phyloP scores from a whole-genome alignment of 2,888 invertebrate species.

The Pristionchus maxplancki region DNA sequence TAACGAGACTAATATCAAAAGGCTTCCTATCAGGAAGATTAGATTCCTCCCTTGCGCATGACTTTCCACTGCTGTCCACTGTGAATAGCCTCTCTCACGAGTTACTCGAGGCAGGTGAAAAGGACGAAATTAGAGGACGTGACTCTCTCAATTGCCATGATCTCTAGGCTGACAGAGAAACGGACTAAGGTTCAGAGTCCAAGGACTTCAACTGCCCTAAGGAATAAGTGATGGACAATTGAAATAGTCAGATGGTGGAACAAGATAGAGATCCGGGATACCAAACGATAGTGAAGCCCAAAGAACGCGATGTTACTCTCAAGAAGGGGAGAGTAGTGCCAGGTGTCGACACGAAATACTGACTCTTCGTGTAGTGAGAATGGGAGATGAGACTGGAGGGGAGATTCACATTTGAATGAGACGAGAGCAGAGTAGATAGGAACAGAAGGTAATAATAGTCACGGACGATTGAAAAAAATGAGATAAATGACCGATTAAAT shows the following conservation, averaged over 20 bases:
- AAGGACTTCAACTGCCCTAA: too few species aligned
- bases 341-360: slow-evolving; percentile 5
- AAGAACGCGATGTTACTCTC: not conserved
- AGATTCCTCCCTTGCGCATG: not conserved
- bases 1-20: not conserved
- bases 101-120: not conserved
- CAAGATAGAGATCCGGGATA: not conserved
- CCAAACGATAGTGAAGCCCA: not conserved
- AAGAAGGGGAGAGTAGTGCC: not conserved
- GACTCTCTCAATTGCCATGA: not conserved
- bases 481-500: not conserved
- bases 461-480: too few species aligned
- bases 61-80: not conserved
- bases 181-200: not conserved
- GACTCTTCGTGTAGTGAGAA: slow-evolving; percentile 1
- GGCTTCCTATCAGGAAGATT: not conserved
- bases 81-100: not conserved
- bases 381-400: slow-evolving; percentile 26
- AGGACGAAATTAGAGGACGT: not conserved
- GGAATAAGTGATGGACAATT: too few species aligned
- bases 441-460: too few species aligned
- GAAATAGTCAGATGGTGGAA: too few species aligned
- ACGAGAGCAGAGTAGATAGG: not conserved
- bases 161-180: not conserved
- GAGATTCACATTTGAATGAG: not conserved